A percentile compares a stretch with the other conserved stretches of the same genome.
Evolutionary conservation across 2,113 vertebrate species (phyloP).

Genomic region (Platysternon megacephalum): DNA sequence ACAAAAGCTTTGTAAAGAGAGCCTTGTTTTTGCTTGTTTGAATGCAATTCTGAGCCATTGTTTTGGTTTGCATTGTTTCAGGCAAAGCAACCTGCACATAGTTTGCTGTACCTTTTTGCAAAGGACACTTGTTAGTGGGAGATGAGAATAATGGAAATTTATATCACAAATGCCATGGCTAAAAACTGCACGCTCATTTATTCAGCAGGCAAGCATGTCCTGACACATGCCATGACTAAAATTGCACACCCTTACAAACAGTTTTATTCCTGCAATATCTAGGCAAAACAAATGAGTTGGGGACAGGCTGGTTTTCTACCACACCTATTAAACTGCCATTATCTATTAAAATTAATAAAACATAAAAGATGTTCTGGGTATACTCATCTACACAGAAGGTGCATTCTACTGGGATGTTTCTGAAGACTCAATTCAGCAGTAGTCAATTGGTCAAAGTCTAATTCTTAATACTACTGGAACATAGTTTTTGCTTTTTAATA

Average conservation of each 20-base stretch:
- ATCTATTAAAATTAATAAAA: background rate
- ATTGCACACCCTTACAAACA: background rate
- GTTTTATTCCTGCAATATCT: background rate
- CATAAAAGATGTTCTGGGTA: background rate
- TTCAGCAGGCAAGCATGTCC: background rate
- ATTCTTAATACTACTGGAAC: background rate
- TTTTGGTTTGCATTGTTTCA: constrained; percentile 23
- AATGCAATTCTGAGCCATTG: constrained; percentile 4
- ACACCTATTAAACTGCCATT: background rate
- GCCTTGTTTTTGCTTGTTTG: background rate
- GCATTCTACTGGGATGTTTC: background rate
- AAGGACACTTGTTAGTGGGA: background rate
- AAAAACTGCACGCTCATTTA: background rate
- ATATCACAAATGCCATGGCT: background rate
- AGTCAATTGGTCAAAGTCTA: background rate
- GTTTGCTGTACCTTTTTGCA: background rate
- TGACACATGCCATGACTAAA: background rate
- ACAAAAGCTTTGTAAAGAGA: background rate
- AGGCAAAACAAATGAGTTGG: background rate
- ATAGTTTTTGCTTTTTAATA: background rate
- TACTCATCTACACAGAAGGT: background rate
- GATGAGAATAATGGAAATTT: background rate
- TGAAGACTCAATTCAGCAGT: background rate
- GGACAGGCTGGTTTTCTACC: background rate
- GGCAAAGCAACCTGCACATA: constrained; percentile 18